A percentile compares a stretch with the other conserved stretches of the same genome.
Conservation (phyloP, 2,888 invertebrate species). For the Amphipoea oculea region DNA sequence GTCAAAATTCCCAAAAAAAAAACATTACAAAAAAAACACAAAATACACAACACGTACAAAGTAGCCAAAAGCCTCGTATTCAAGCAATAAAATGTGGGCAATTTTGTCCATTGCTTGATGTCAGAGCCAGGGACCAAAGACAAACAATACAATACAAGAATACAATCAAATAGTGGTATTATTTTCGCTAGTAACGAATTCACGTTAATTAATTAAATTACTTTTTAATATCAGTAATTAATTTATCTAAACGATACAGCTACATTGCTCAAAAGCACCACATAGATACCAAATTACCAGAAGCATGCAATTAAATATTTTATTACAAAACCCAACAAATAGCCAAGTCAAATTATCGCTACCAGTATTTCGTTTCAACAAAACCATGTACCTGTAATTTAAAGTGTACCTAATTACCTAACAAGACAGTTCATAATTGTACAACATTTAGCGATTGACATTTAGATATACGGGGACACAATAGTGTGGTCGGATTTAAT, state of each 20-base stretch:
- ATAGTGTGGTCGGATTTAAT: conserved; percentile 47
- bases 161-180: neutral
- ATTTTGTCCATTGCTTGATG: too few relatives aligned
- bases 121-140: too few relatives aligned
- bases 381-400: conserved; percentile 8
- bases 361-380: conserved; percentile 4
- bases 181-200: neutral
- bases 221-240: neutral
- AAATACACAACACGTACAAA: too few relatives aligned
- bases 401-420: conserved; percentile 41
- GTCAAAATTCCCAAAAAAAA: neutral
- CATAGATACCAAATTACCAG: neutral
- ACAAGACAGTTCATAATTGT: conserved; percentile 47
- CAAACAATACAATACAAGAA: too few relatives aligned
- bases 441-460: conserved; percentile 50
- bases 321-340: neutral
- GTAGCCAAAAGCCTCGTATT: too few relatives aligned
- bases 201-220: neutral
- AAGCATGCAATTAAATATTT: neutral
- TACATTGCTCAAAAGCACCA: neutral
- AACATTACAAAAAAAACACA: too few relatives aligned
- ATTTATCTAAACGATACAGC: neutral
- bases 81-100: too few relatives aligned
- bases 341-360: neutral
- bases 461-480: conserved; percentile 53